Evolutionary conservation across 2,888 invertebrate species (phyloP), one percentile per base, ranked within the genome.

Genomic region (Esperia sulphurella): DNA sequence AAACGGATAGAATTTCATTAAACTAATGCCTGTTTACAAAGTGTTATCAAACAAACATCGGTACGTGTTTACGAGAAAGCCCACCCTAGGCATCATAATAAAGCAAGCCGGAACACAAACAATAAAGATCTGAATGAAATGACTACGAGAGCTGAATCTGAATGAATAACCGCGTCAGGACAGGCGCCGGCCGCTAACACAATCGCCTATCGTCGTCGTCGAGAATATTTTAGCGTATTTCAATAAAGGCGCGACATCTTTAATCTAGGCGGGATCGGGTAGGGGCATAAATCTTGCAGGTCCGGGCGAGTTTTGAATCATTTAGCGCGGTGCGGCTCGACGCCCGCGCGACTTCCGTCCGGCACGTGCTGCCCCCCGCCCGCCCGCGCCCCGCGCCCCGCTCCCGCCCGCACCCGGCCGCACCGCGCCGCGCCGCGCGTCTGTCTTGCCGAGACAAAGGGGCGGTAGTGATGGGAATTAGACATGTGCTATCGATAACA

Each of bases 361-460:
- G 87, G 85, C 87, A 84, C 87, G 85, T 83, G 83, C 81, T 72
- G 61, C 64, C 61, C 65, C 61, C 68, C 66, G 68, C 68, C 3
- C 21, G 21, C 3, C 21, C 21, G 21, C 21, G 21, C 21, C 21
- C n/a, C 60, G 58, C 55, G 55, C 55, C 59, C 59, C 51, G 41
- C 54, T 44, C 61, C 48, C 60, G 61, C 65, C 63, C 65, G 54
- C 62, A 55, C 54, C 40, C 59, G 51, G 62, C 55, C 53, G 58
- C 54, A 59, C 73, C 68, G 55, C 71, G 21, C 66, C 68, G 65
- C 62, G 51, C 70, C 63, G 64, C 71, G 82, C 85, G 87, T 83
- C 87, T 88, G 87, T 89, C 89, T 89, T 89, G 84, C 80, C 86
- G 87, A 89, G 89, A 90, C 89, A 89, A 89, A 88, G 87, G 87